phyloP scores from a whole-genome alignment of 2,797 vertebrate species.

The Pipistrellus nathusii region DNA sequence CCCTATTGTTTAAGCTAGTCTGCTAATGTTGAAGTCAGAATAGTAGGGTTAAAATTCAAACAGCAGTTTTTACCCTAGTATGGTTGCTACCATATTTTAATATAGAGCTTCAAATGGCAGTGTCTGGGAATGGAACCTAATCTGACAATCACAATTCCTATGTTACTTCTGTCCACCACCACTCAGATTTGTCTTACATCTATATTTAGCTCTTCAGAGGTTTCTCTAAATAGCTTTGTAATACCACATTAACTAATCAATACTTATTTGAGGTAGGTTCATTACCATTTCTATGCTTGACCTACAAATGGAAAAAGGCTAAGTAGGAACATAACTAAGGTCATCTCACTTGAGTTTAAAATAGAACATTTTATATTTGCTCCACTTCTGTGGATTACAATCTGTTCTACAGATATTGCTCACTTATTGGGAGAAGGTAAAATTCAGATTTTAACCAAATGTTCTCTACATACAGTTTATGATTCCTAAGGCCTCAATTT shows the following conservation, averaged over 20 bases:
- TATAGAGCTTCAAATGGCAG: background rate
- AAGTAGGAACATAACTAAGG: slow-evolving; percentile 46
- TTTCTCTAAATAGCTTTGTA: slow-evolving; percentile 64
- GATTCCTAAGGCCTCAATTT: background rate
- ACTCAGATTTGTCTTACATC: background rate
- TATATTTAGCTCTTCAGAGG: slow-evolving; percentile 16
- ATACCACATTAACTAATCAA: slow-evolving; percentile 64
- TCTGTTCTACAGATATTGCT: background rate
- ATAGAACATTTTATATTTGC: slow-evolving; percentile 8
- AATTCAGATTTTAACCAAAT: background rate
- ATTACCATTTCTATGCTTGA: slow-evolving; percentile 53
- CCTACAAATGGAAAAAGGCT: slow-evolving; percentile 57
- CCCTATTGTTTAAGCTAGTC: too few relatives aligned
- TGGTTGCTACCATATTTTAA: too few relatives aligned
- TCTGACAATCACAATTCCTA: background rate
- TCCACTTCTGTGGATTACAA: background rate
- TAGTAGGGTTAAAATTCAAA: too few relatives aligned
- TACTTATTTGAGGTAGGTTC: slow-evolving; percentile 50
- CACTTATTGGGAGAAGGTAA: background rate
- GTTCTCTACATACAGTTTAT: background rate
- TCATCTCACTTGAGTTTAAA: slow-evolving; percentile 35
- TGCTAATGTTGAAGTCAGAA: too few relatives aligned
- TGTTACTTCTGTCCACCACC: background rate
- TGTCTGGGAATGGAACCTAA: background rate
- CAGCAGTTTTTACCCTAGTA: too few relatives aligned